phyloP scores from a whole-genome alignment of 2,797 vertebrate species.

The Threskiornis aethiopicus region DNA sequence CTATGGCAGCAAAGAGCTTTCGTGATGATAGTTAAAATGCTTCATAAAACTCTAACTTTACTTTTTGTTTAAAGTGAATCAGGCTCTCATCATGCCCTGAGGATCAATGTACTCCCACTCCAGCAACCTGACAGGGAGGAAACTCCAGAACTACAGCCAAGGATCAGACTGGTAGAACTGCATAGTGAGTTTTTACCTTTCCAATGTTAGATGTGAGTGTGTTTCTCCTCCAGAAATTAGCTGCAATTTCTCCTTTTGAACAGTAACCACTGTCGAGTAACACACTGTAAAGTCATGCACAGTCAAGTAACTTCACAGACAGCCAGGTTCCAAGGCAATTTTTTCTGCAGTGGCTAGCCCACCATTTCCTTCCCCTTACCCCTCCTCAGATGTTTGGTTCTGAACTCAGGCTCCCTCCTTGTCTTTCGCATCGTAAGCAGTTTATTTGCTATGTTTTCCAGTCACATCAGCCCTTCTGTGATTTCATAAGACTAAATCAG shows the following conservation, averaged over 20 bases:
- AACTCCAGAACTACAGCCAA: background rate
- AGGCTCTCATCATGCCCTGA: background rate
- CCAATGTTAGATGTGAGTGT: background rate
- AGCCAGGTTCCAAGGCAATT: background rate
- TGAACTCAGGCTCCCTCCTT: background rate
- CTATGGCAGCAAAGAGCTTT: background rate
- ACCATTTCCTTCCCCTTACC: no score
- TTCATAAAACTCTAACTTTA: background rate
- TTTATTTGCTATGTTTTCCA: background rate
- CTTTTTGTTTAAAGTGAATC: background rate
- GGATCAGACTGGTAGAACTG: background rate
- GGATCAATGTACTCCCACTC: background rate
- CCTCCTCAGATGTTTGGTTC: background rate
- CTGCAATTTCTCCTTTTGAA: background rate
- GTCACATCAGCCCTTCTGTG: background rate
- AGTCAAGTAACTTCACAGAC: background rate
- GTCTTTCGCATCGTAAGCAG: background rate
- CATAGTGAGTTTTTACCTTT: background rate
- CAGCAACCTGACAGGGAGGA: background rate
- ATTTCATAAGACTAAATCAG: background rate
- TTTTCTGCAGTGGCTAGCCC: no score
- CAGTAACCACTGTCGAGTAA: background rate
- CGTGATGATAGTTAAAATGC: background rate
- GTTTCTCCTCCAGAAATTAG: background rate
- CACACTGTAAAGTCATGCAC: background rate